Percentiles rank a stretch among this genome's conserved stretches.
Evolutionary conservation across 2,888 invertebrate genomes (phyloP).

Genomic region (Priocnemis perturbator): DNA sequence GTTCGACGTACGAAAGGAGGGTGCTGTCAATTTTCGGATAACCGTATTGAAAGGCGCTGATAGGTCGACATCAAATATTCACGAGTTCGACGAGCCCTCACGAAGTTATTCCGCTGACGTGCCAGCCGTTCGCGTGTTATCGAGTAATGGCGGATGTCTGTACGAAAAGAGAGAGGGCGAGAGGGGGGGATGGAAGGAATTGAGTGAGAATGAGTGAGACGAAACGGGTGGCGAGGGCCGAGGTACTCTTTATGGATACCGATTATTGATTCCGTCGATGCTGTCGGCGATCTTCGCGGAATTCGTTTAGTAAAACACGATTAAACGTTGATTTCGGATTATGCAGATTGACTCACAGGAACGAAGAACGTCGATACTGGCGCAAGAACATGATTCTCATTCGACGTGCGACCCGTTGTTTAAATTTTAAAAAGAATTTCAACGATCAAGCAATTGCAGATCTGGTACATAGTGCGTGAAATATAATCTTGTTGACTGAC

Average conservation of each 20-base stretch:
- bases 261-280: constrained; percentile 55
- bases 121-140: constrained; percentile 61
- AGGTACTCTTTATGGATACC: constrained; percentile 52
- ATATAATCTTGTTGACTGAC: too few species aligned
- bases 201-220: too few species aligned
- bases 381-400: too few species aligned
- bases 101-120: constrained; percentile 53
- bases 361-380: too few species aligned
- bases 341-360: too few species aligned
- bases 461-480: too few species aligned
- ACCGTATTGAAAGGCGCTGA: constrained; percentile 66
- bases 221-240: constrained; percentile 25
- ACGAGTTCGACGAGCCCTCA: constrained; percentile 56
- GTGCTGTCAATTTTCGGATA: constrained; percentile 60
- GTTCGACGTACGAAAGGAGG: constrained; percentile 15
- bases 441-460: too few species aligned
- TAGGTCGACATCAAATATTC: constrained; percentile 67
- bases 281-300: not conserved
- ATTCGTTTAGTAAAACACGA: constrained; percentile 1
- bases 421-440: too few species aligned
- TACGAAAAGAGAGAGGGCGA: constrained; percentile 16
- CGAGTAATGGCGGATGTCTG: constrained; percentile 48
- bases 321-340: not conserved
- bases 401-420: too few species aligned
- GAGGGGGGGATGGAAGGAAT: too few species aligned